These are phyloP conservation scores for Lasioglossum oenotherae DNA, from an alignment of 2,888 invertebrate genomes.

Conservation along the genomic window DNA sequence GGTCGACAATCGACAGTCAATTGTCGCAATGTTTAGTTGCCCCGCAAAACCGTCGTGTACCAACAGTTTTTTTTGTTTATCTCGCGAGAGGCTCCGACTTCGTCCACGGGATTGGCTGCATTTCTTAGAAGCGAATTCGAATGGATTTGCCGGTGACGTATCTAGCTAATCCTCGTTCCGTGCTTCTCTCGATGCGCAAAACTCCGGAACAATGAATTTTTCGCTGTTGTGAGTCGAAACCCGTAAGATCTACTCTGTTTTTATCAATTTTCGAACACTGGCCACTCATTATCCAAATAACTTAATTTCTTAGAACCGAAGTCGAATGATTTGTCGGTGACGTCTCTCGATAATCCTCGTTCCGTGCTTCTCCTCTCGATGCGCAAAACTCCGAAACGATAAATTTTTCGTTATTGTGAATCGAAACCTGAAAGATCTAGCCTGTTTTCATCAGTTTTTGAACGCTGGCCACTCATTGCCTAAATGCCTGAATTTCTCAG, in stretches of 20 bases:
- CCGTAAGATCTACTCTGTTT: background rate
- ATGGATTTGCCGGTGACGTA: conserved; percentile 30
- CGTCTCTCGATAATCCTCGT: conserved; percentile 10
- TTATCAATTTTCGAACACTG: conserved; percentile 5
- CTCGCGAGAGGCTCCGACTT: conserved; percentile 35
- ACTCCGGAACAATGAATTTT: background rate
- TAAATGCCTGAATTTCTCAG: conserved; percentile 36
- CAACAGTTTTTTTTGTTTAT: conserved; percentile 37
- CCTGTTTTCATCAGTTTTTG: background rate
- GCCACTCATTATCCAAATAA: background rate
- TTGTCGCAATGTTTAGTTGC: conserved; percentile 9
- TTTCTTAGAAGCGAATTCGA: conserved; percentile 50
- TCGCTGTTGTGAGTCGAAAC: background rate
- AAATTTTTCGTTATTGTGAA: background rate
- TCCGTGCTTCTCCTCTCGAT: background rate
- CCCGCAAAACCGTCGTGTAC: conserved; percentile 16
- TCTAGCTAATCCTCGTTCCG: conserved; percentile 13
- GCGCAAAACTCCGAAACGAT: background rate
- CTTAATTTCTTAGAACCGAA: conserved; percentile 45
- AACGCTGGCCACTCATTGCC: background rate
- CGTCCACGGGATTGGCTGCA: conserved; percentile 35
- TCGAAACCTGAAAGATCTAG: background rate
- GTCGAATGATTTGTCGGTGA: conserved; percentile 35
- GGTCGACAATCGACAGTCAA: background rate
- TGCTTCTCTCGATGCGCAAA: background rate